These are phyloP conservation scores for Athalia circularis DNA, from an alignment of 2,888 invertebrate species.

Conservation along the genomic window DNA sequence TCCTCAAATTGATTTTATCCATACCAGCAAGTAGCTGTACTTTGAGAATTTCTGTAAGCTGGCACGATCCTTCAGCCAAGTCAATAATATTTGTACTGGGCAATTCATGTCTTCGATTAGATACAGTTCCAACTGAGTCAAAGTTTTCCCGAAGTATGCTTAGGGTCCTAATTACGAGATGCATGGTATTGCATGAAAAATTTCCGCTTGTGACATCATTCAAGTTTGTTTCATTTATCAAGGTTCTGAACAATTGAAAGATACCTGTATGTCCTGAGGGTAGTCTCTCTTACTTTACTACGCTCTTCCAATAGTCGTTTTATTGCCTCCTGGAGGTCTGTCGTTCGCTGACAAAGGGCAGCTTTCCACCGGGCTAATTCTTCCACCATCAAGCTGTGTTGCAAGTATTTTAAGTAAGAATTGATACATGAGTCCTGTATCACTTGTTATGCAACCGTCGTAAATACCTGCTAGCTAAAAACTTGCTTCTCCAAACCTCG, in stretches of 20 bases:
- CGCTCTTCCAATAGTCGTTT: conserved; percentile 84
- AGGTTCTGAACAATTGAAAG: not conserved
- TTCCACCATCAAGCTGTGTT: conserved; percentile 90
- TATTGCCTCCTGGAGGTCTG: conserved; percentile 82
- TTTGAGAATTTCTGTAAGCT: conserved; percentile 79
- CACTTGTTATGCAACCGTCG: not conserved
- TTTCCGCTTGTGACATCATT: not conserved
- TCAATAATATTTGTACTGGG: conserved; percentile 81
- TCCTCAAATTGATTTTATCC: conserved; percentile 62
- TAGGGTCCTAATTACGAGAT: conserved; percentile 69
- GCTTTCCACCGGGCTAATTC: conserved; percentile 93
- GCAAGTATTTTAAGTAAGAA: not conserved
- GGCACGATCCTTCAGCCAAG: conserved; percentile 78
- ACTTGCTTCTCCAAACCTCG: conserved; percentile 98
- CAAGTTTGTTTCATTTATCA: not conserved
- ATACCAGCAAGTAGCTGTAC: conserved; percentile 73
- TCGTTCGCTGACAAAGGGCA: conserved; percentile 82
- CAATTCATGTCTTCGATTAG: conserved; percentile 70
- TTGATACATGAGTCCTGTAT: no score
- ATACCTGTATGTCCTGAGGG: conserved; percentile 80
- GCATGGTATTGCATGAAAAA: not conserved
- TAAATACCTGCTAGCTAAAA: conserved; percentile 90
- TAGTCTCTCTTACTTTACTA: conserved; percentile 79
- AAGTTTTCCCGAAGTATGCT: conserved; percentile 75
- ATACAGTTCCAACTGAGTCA: conserved; percentile 76